Evolutionary conservation across 2,797 vertebrate genomes (phyloP).

Genomic region (Lagodon rhomboides): DNA sequence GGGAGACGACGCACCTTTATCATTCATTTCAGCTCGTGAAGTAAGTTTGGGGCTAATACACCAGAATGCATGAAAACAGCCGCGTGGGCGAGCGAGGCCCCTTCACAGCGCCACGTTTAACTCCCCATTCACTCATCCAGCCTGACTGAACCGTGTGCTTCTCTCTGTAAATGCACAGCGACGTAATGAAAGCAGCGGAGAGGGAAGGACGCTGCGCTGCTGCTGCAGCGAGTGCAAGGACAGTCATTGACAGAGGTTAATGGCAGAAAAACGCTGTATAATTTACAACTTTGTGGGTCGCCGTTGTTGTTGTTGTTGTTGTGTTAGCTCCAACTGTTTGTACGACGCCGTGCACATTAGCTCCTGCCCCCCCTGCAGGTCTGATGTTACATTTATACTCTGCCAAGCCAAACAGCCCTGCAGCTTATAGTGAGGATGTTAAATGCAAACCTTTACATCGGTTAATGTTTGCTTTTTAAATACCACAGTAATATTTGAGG

Average conservation of each 20-base stretch:
- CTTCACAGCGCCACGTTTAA: background rate
- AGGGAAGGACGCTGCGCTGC: background rate
- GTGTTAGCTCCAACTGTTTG: background rate
- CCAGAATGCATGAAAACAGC: background rate
- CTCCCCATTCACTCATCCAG: background rate
- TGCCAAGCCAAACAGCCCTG: too few relatives aligned
- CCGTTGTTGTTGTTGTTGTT: background rate
- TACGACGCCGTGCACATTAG: background rate
- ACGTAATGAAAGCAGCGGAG: background rate
- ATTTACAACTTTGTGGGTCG: background rate
- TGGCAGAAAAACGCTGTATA: background rate
- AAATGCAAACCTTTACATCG: too few relatives aligned
- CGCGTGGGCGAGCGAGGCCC: background rate
- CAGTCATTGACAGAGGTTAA: slow-evolving; percentile 6
- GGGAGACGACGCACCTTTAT: background rate
- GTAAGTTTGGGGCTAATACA: background rate
- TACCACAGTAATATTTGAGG: too few relatives aligned
- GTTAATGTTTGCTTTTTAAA: too few relatives aligned
- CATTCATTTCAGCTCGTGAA: background rate
- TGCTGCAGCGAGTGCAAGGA: background rate
- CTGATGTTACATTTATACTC: too few relatives aligned
- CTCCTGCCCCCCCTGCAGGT: background rate
- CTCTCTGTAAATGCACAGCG: background rate
- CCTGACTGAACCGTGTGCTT: background rate
- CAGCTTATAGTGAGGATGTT: too few relatives aligned